phyloP scores from a whole-genome alignment of 1,140 invertebrate genomes.

The Drosophila takahashii region DNA sequence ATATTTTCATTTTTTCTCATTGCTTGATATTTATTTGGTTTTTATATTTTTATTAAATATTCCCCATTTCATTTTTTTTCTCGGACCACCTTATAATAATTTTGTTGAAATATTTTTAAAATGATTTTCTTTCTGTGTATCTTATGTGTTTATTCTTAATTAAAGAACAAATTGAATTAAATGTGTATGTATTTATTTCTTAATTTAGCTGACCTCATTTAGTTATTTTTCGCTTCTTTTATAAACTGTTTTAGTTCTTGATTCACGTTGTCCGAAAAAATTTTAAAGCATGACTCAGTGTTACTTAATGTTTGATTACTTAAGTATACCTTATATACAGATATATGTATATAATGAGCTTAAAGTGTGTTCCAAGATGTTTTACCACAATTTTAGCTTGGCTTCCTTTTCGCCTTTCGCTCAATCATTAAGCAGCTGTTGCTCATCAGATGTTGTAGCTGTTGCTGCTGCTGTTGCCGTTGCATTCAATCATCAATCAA shows the following conservation, averaged over 20 bases:
- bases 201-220: neutral
- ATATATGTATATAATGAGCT: constrained; percentile 12
- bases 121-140: neutral
- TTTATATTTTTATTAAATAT: neutral
- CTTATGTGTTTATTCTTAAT: no score
- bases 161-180: neutral
- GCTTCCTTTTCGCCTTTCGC: constrained; percentile 57
- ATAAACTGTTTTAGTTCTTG: neutral
- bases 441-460: constrained; percentile 68
- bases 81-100: no score
- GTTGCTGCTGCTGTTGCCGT: constrained; percentile 18
- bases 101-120: no score
- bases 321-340: neutral
- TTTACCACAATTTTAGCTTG: constrained; percentile 38
- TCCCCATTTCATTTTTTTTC: no score
- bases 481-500: constrained; percentile 82
- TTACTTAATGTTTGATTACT: constrained; percentile 9
- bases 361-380: constrained; percentile 24
- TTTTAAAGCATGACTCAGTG: constrained; percentile 6
- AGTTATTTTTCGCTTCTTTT: neutral
- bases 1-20: neutral
- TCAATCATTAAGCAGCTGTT: constrained; percentile 80
- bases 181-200: neutral
- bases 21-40: neutral
- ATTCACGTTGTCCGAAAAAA: constrained; percentile 1